Base-by-base conservation (phyloP, 2,113 vertebrate genomes). In the Trematocara unimaculatum region DNA sequence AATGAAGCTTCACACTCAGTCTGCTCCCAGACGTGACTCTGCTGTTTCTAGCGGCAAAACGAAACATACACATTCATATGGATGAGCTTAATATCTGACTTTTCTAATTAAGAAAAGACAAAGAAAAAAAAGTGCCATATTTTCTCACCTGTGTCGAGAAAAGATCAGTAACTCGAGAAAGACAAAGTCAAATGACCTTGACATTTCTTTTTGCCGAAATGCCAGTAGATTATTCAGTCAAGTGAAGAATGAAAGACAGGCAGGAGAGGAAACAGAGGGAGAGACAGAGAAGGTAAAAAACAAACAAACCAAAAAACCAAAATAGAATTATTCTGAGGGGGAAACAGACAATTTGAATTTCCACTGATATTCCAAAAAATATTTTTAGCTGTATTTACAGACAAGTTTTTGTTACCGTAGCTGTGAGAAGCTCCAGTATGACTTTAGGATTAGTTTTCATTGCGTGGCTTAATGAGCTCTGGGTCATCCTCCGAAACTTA, bases 151-250 rank as follows among this genome's bases (percentile, higher is more conserved):
- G 33, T 29, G 10, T 33, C 13, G 20, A 51, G 70, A 91, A 80
- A 81, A 92, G 84, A 95, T 95, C 81, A 72, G 85, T 92, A 84
- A 95, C 92, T 93, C 58, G 12, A 72, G 62, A 40, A 83, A 92
- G 86, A 89, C 89, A 92, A 95, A 92, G 87, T 92, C n/a, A 9
- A 64, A 92, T 92, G 93, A 96, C 95, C 95, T 96, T 97, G 96
- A 93, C 94, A 96, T 96, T 96, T 96, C 84, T 83, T 88, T 91
- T 89, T 12, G 83, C 77, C 51, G 78, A 94, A 96, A 96, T 95
- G 92, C 92, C 94, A 94, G 85, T 84, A 87, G 91, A 92, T 92
- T 95, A 91, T 93, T 94, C 92, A 93, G 87, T 94, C 91, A 86
- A 92, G 67, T 91, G 90, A 93, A 79, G 85, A 87, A 70, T 12